Base-by-base conservation (phyloP, 2,888 invertebrate species). In the Orthonychiurus folsomi region DNA sequence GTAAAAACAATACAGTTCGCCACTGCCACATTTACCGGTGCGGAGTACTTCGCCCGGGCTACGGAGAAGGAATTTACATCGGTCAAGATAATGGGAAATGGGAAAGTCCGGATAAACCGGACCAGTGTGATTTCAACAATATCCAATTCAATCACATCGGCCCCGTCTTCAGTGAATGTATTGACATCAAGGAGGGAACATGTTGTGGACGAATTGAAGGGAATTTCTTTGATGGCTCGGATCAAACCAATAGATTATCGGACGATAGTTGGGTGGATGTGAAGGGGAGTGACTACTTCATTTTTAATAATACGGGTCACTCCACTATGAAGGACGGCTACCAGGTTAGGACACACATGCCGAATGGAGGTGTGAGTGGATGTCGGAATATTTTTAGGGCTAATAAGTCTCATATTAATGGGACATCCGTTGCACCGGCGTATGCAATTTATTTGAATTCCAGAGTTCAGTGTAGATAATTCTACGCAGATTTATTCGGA, bases 201-300 rank as follows among this genome's bases (percentile, higher is more conserved):
- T 69, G 69, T 26, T 69, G 69, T 63, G 69, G 69, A 12, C n/a
- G 28, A 12, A 63, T 69, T 28, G 59, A 66, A 52, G 63, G 63
- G n/a, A 69, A 69, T 23, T 48, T 23, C 23, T 69, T 69, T 37
- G 63, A 67, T 27, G 69, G 69, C 1, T 50, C 56, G 23, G 59
- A 54, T 3, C 58, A 63, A 61, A 64, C 67, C 12, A 61, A 61
- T 54, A 64, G 61, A 18, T 66, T 67, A 50, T 69, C 59, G n/a
- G 69, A 66, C 24, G 69, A 69, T 48, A 63, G 63, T 37, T 69
- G 69, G 69, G 60, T 69, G 1, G 69, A 69, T 59, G 65, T 69
- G 20, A 69, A 69, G 24, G 69, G 69, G 26, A 66, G 61, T 52
- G 62, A 62, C 15, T 69, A 69, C 47, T 21, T 61, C n/a, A 58